Conservation (phyloP, 2,797 vertebrate species). For the Salarias fasciatus region DNA sequence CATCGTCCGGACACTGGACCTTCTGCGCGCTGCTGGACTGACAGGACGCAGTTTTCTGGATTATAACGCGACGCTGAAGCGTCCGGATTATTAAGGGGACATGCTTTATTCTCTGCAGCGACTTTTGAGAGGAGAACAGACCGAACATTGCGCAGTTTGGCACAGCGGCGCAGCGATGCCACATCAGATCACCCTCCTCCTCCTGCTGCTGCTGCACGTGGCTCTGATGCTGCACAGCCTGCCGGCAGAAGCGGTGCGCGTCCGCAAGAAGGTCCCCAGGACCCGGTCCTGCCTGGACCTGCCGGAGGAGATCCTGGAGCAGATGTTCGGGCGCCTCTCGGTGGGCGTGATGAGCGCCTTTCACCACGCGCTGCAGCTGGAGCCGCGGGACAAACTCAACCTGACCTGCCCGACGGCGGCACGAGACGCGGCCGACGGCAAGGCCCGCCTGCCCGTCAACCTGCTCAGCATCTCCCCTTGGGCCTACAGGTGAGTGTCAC, state of each 20-base stretch:
- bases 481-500: conserved; percentile 90
- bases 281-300: conserved; percentile 86
- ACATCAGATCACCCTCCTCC: conserved; percentile 42
- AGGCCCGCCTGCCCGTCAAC: conserved; percentile 87
- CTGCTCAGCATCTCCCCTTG: conserved; percentile 93
- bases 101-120: no score
- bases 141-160: conserved; percentile 3
- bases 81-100: no score
- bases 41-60: conserved; percentile 1
- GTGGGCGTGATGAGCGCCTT: conserved; percentile 93
- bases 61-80: no score
- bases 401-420: conserved; percentile 84
- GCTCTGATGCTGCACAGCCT: conserved; percentile 40
- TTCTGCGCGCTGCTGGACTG: conserved; percentile 13
- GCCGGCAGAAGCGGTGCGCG: conserved; percentile 45
- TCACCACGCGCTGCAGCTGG: conserved; percentile 93
- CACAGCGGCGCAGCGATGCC: conserved; percentile 45
- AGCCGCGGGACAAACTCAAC: conserved; percentile 86
- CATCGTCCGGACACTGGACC: conserved; percentile 20
- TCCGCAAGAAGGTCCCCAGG: conserved; percentile 80
- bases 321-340: conserved; percentile 92
- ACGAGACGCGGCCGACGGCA: conserved; percentile 67
- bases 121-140: no score
- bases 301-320: conserved; percentile 93
- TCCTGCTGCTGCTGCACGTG: conserved; percentile 63